These are phyloP conservation scores for Spongilla lacustris DNA, from an alignment of 37 sponge, comb jelly and placozoan species.

Conservation along the genomic window DNA sequence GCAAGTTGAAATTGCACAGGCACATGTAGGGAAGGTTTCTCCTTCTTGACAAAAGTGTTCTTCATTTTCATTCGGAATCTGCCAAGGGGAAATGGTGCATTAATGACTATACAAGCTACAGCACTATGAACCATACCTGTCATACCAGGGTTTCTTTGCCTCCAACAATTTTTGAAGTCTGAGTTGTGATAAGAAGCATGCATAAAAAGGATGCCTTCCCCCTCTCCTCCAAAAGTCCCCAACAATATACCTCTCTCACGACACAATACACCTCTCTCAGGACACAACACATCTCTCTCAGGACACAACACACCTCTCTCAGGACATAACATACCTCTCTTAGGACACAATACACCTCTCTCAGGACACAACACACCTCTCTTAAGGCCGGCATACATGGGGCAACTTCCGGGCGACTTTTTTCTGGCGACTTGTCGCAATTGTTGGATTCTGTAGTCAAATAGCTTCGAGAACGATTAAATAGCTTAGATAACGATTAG, in stretches of 20 bases:
- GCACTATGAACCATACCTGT: conserved; percentile 10
- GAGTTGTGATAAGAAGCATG: not conserved
- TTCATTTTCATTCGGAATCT: conserved; percentile 22
- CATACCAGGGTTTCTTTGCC: conserved; percentile 38
- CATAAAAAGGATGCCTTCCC: not conserved
- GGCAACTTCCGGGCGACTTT: too few species aligned
- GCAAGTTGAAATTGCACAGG: not conserved
- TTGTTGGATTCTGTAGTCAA: too few species aligned
- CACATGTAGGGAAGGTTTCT: not conserved
- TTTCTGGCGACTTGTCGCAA: too few species aligned
- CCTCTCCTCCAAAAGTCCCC: not conserved
- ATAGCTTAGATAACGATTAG: too few species aligned
- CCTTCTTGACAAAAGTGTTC: conserved; percentile 9
- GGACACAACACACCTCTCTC: too few species aligned
- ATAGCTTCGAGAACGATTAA: too few species aligned
- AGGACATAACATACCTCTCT: conserved; percentile 5
- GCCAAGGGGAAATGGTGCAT: not conserved
- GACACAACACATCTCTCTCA: too few species aligned
- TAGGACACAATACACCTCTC: too few species aligned
- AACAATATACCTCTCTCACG: too few species aligned
- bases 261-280: too few species aligned
- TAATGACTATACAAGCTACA: not conserved
- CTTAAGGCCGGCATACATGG: too few species aligned
- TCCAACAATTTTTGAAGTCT: conserved; percentile 35
- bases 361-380: too few species aligned